These are phyloP conservation scores for Melolontha melolontha DNA, from an alignment of 2,888 invertebrate species.

Conservation along the genomic window DNA sequence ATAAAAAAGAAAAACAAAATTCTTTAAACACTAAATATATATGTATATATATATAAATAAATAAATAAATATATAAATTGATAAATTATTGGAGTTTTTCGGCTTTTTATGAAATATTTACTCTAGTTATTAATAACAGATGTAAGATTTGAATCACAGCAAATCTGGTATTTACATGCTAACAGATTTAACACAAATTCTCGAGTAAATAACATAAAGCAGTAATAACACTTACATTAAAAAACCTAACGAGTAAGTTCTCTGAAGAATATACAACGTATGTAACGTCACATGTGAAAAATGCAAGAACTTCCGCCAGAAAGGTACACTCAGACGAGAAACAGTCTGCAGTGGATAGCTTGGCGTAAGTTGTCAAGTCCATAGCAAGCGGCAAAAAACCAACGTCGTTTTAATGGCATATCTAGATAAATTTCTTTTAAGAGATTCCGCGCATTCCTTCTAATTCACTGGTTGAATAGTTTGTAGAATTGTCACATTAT, in stretches of 20 bases:
- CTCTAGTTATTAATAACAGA: too few species aligned
- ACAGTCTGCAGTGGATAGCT: slow-evolving; percentile 1
- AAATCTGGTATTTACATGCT: too few species aligned
- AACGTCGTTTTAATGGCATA: neutral
- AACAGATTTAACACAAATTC: too few species aligned
- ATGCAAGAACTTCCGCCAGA: slow-evolving; percentile 32
- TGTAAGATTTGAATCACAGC: too few species aligned
- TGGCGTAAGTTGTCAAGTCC: neutral
- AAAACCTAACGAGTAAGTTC: slow-evolving; percentile 5
- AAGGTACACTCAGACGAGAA: slow-evolving; percentile 6
- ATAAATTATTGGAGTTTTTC: too few species aligned
- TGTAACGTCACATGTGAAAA: slow-evolving; percentile 34
- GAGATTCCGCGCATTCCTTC: slow-evolving; percentile 12
- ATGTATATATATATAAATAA: too few species aligned
- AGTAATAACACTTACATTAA: slow-evolving; percentile 15
- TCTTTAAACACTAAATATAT: too few species aligned
- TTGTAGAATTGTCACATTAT: slow-evolving; percentile 16
- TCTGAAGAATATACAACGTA: neutral
- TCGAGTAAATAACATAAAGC: too few species aligned
- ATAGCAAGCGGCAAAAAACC: too few species aligned
- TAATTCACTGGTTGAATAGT: neutral
- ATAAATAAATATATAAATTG: too few species aligned
- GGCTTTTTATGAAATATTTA: too few species aligned
- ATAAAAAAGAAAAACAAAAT: too few species aligned
- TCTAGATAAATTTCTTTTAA: neutral